Evolutionary conservation across 2,797 vertebrate species (phyloP), one percentile per base, ranked within the genome.

Genomic region (Erpetoichthys calabaricus): DNA sequence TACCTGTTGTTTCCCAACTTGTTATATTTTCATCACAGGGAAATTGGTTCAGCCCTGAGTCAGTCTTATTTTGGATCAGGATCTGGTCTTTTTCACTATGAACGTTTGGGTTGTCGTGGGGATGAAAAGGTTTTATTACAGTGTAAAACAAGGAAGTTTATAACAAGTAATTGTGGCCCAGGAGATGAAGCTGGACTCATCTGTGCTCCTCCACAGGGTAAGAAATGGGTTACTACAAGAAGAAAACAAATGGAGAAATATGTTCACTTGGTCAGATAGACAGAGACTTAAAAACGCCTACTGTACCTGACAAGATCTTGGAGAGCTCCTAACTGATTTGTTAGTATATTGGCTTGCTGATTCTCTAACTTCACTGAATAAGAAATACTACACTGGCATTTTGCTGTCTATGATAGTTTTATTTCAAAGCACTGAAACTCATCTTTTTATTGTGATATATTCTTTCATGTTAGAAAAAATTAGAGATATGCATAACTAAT

Each of bases 131-230:
- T 76, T 56, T 70, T 92, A 65, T 81, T 87, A 53, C 74, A 80
- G 52, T 95, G 92, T 73, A 69, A 65, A 59, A 89, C 87, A 70
- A 79, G 64, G 77, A 85, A 84, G 62, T 86, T 85, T 56, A 58
- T 80, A 68, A 83, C 83, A 5, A 85, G 85, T 41, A 74, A 82
- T 73, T 95, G 91, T 72, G 82, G 74, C 70, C 87, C 87, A 70
- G 86, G 88, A 58, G 82, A 80, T 58, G 87, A 90, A 45, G 75
- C 75, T 1, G 87, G 81, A 47, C 80, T 81, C 3, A 59, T 76
- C 61, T 94, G 91, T 7, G 76, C 79, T 7, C 80, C 84, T 43
- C 89, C 88, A 53, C 87, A 91, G 91, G 91, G 91, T 94, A 81
- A 86, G 81, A 64, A 57, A 59, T 65, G 5, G n/a, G 53, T 9